Conservation (phyloP, 1,140 invertebrate species). For the Procambarus clarkii region DNA sequence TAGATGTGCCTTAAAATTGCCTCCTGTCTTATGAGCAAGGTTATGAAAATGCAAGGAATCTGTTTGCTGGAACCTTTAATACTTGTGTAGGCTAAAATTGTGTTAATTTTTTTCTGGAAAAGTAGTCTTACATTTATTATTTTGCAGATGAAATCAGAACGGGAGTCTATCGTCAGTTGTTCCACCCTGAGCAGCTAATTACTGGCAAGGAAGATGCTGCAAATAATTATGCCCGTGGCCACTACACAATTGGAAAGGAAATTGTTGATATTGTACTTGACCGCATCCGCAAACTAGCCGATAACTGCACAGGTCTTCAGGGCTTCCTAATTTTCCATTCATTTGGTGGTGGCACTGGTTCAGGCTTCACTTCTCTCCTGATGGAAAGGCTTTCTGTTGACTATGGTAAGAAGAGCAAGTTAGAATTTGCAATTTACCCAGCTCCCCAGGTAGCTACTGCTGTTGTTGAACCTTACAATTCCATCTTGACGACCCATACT, state of each 20-base stretch:
- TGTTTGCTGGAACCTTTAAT: too few relatives aligned
- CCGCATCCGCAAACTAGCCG: slow-evolving; percentile 85
- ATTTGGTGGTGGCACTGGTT: slow-evolving; percentile 87
- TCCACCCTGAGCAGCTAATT: slow-evolving; percentile 79
- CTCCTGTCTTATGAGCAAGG: too few relatives aligned
- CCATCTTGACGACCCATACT: slow-evolving; percentile 70
- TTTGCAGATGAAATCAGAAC: slow-evolving; percentile 74
- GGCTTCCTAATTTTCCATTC: slow-evolving; percentile 93
- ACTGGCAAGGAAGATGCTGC: slow-evolving; percentile 62
- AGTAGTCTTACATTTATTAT: background rate
- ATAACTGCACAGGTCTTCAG: slow-evolving; percentile 92
- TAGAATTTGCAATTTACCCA: slow-evolving; percentile 84
- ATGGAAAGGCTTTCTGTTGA: slow-evolving; percentile 89
- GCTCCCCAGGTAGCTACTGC: slow-evolving; percentile 83
- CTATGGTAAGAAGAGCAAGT: slow-evolving; percentile 61
- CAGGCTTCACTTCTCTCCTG: slow-evolving; percentile 87
- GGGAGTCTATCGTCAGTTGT: slow-evolving; percentile 76
- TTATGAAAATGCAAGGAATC: too few relatives aligned
- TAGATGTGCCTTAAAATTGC: too few relatives aligned
- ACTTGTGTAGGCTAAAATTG: too few relatives aligned
- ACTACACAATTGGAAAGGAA: slow-evolving; percentile 94
- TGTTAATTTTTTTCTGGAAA: too few relatives aligned
- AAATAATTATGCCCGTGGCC: slow-evolving; percentile 82
- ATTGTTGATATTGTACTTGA: slow-evolving; percentile 89
- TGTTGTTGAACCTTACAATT: slow-evolving; percentile 73